Evolutionary conservation across 1,140 invertebrate genomes (phyloP).

Genomic region (Drosophila burlai): DNA sequence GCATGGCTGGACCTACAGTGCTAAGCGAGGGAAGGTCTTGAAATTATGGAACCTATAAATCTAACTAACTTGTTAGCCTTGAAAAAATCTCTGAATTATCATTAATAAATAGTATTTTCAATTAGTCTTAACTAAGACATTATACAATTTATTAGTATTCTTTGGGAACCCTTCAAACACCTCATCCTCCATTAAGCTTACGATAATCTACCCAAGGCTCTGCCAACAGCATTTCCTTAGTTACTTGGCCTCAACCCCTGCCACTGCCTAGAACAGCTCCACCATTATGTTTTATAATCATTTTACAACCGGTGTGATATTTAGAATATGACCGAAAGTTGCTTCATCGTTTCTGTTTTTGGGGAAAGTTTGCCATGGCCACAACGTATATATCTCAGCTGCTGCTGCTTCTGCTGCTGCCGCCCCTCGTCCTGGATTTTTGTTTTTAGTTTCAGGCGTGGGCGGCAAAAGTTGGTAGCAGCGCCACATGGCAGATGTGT

Average conservation of each 20-base stretch:
- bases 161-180: not conserved
- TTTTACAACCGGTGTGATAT: constrained; percentile 78
- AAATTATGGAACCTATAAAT: not conserved
- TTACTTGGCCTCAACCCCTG: not conserved
- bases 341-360: constrained; percentile 53
- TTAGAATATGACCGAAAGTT: constrained; percentile 72
- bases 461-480: constrained; percentile 55
- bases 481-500: constrained; percentile 76
- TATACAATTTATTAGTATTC: not conserved
- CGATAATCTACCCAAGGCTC: not conserved
- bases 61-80: not conserved
- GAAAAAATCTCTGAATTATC: accelerated
- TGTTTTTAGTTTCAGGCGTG: constrained; percentile 59
- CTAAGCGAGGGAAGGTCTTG: not conserved
- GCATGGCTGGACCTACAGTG: not conserved
- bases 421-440: constrained; percentile 13
- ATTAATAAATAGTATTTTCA: too few relatives aligned
- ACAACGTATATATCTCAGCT: constrained; percentile 50
- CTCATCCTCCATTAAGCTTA: not conserved
- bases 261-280: constrained; percentile 5
- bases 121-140: too few relatives aligned
- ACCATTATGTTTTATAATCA: constrained; percentile 80
- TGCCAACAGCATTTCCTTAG: not conserved
- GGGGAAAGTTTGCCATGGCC: constrained; percentile 55
- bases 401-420: constrained; percentile 13